A percentile compares a stretch with the other conserved stretches of the same genome.
phyloP scores from a whole-genome alignment of 1,140 invertebrate genomes.

The Heterodera carotae region DNA sequence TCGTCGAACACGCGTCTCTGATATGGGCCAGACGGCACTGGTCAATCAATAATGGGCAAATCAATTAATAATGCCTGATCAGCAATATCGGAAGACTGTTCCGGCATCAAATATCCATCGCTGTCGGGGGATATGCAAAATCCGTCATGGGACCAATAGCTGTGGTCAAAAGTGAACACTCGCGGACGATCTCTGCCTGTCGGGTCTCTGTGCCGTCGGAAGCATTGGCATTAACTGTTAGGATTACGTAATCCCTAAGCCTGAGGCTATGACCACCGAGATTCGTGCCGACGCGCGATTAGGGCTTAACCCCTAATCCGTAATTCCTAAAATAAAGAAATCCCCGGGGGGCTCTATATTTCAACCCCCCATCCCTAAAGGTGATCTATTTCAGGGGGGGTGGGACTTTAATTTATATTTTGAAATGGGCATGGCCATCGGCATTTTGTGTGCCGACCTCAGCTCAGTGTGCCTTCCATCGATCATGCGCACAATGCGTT shows the following conservation, averaged over 20 bases:
- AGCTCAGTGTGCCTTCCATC: conserved; percentile 69
- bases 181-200: conserved; percentile 67
- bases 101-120: conserved; percentile 68
- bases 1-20: conserved; percentile 71
- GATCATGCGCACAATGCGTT: conserved; percentile 70
- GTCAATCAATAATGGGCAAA: neutral
- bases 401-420: too few species aligned
- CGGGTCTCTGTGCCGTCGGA: conserved; percentile 64
- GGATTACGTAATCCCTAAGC: too few species aligned
- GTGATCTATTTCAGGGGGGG: too few species aligned
- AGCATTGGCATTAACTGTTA: too few species aligned
- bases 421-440: too few species aligned
- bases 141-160: conserved; percentile 74
- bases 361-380: too few species aligned
- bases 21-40: conserved; percentile 30
- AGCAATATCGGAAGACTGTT: conserved; percentile 66
- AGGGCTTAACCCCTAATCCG: too few species aligned
- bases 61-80: conserved; percentile 51
- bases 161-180: conserved; percentile 71
- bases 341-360: too few species aligned
- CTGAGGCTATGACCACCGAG: too few species aligned
- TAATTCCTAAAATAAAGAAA: too few species aligned
- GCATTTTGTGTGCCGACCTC: conserved; percentile 46
- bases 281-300: too few species aligned
- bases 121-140: conserved; percentile 69